Conservation (phyloP, 23 tunicate species). For the Diplosoma virens region DNA sequence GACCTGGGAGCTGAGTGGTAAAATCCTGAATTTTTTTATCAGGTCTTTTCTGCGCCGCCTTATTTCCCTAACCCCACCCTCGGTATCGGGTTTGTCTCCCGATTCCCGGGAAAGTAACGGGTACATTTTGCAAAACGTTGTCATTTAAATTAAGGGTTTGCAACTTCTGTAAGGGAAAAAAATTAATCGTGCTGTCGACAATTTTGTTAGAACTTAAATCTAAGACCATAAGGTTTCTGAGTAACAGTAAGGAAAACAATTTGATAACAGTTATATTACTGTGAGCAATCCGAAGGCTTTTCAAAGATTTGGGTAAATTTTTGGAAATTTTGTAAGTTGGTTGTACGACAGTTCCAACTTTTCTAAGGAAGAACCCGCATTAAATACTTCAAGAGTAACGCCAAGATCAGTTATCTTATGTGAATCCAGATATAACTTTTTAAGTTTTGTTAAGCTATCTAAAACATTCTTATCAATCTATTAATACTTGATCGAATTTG, state of each 20-base stretch:
- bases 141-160: constrained; percentile 34
- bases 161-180: neutral
- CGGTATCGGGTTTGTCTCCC: too few relatives aligned
- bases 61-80: too few relatives aligned
- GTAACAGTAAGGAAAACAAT: neutral
- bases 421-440: constrained; percentile 26
- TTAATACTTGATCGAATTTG: constrained; percentile 42
- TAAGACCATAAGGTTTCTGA: constrained; percentile 8
- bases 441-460: constrained; percentile 10
- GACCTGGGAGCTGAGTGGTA: too few relatives aligned
- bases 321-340: constrained; percentile 26
- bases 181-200: neutral
- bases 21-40: too few relatives aligned
- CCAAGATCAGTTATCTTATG: constrained; percentile 51
- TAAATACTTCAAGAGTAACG: constrained; percentile 1
- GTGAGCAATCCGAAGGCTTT: constrained; percentile 22
- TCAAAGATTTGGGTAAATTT: constrained; percentile 14
- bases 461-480: constrained; percentile 32
- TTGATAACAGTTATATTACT: constrained; percentile 16
- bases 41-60: too few relatives aligned
- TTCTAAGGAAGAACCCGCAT: neutral
- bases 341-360: constrained; percentile 30
- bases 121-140: constrained; percentile 39
- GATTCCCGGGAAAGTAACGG: constrained; percentile 32
- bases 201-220: constrained; percentile 39